Base-by-base conservation (phyloP, 2,888 invertebrate genomes). In the Zhuqinia jingwanae region DNA sequence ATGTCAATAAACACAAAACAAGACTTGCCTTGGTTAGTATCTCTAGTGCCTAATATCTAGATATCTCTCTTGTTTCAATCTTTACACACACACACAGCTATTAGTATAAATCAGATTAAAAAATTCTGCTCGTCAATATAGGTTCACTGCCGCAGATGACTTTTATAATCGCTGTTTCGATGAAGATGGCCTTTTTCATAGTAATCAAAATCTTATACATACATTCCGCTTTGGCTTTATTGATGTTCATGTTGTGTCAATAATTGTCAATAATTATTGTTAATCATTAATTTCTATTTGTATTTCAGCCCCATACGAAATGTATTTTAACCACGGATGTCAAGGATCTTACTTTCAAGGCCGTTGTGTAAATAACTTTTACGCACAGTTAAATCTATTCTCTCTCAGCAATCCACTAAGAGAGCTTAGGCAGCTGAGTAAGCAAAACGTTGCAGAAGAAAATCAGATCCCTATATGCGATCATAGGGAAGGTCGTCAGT, bases 331-430 rank as follows among this genome's bases (percentile, higher is more conserved):
- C 6, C 36, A 80, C 36, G 80, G 17, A 11, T 80, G 80, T 17
- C 80, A 80, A 27, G 80, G 80, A n/a, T n/a, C n/a, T 36, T 68
- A 42, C 56, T 80, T 80, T 25, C 20, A 11, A 45, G 80, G 80
- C 15, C 20, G 80, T 6, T 80, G 80, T 30, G 17, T 22, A 6
- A 2, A 42, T 8, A 36, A 20, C 20, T 20, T 36, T 11, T 3
- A 20, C 20, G 17, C 56, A 56, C 20, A 60, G n/a, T n/a, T n/a
- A n/a, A n/a, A n/a, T n/a, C n/a, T n/a, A n/a, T n/a, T n/a, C n/a
- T n/a, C 25, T 20, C 8, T 42, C 17, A 8, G 56, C 17, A 10
- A 42, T 36, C n/a, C 22, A 1, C 13, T 25, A 30, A 47, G 5
- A 47, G 30, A 1, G 2, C 17, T 30, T 1, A 27, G 30, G 1